Evolutionary conservation across 2,113 vertebrate species (phyloP).

Genomic region (Tonatia bakeri): DNA sequence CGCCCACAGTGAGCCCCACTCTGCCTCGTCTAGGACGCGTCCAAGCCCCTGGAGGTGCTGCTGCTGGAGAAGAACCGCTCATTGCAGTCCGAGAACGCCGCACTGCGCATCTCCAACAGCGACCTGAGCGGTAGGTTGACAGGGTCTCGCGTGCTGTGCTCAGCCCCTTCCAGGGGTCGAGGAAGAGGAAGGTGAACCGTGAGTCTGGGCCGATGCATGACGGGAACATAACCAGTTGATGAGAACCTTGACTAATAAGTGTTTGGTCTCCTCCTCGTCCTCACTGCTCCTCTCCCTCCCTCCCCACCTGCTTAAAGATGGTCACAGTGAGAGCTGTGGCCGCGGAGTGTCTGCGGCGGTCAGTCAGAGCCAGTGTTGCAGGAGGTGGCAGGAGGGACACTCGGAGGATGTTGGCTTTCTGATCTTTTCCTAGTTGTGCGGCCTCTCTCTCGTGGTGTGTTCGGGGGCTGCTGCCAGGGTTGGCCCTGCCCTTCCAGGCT

Average conservation of each 20-base stretch:
- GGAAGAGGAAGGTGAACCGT: constrained; percentile 67
- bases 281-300: neutral
- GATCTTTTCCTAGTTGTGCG: constrained; percentile 36
- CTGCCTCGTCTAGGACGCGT: constrained; percentile 85
- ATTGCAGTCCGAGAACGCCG: constrained; percentile 94
- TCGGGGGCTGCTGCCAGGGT: neutral
- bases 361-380: neutral
- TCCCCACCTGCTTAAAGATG: neutral
- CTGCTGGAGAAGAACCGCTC: constrained; percentile 97
- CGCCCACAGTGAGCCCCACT: constrained; percentile 38
- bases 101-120: constrained; percentile 93
- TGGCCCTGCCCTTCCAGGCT: neutral
- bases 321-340: neutral
- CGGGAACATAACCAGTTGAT: constrained; percentile 51
- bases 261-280: neutral
- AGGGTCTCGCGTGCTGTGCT: neutral
- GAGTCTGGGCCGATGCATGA: constrained; percentile 72
- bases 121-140: constrained; percentile 96
- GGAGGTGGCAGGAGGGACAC: neutral
- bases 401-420: neutral
- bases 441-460: constrained; percentile 11
- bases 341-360: neutral
- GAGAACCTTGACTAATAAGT: constrained; percentile 3
- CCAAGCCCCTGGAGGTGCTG: constrained; percentile 95
- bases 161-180: constrained; percentile 60